These are phyloP conservation scores for Metaphire vulgaris DNA, from an alignment of 1,140 invertebrate genomes.

Conservation along the genomic window DNA sequence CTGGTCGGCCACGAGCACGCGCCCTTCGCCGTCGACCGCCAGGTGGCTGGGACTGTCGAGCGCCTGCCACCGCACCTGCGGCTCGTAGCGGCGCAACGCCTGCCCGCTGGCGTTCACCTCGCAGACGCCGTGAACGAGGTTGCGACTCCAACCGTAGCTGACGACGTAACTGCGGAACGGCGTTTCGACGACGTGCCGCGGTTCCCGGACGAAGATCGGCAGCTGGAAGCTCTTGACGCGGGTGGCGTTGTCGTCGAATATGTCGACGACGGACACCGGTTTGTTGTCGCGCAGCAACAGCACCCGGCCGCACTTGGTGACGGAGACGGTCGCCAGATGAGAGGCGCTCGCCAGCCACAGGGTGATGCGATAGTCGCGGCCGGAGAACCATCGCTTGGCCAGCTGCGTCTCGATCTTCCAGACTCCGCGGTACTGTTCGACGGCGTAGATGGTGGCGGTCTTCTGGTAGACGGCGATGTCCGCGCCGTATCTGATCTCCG, in stretches of 20 bases:
- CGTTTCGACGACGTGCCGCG: neutral
- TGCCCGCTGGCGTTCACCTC: neutral
- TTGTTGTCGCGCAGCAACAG: neutral
- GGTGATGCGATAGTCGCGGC: neutral
- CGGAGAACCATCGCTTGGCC: neutral
- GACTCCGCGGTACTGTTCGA: neutral
- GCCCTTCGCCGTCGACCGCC: neutral
- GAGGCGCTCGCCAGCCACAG: neutral
- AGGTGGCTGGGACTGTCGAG: neutral
- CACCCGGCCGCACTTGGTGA: neutral
- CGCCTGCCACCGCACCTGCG: neutral
- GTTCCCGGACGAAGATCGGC: neutral
- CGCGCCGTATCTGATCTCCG: neutral
- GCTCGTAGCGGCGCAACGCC: neutral
- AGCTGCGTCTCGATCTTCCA: neutral
- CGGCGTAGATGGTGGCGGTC: neutral
- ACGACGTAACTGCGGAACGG: neutral
- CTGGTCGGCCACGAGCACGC: neutral
- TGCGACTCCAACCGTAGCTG: neutral
- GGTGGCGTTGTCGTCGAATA: neutral
- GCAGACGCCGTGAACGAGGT: neutral
- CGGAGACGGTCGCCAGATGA: neutral
- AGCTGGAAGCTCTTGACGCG: neutral
- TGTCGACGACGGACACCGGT: neutral
- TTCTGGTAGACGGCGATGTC: neutral